phyloP scores from a whole-genome alignment of 1,140 invertebrate species.

The Dufourea novaeangliae region DNA sequence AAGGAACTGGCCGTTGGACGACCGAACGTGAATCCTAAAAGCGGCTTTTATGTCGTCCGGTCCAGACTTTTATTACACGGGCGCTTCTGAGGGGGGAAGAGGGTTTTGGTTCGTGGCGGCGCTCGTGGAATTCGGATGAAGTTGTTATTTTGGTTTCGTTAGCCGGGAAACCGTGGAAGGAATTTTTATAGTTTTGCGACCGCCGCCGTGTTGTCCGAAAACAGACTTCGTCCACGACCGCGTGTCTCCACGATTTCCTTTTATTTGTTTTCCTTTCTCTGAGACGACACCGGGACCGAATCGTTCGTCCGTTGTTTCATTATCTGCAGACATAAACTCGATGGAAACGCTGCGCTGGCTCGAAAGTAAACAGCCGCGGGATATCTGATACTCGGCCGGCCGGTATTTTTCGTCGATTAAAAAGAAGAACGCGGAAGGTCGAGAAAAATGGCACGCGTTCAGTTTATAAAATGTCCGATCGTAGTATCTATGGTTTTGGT shows the following conservation, averaged over 20 bases:
- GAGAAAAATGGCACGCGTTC: background rate
- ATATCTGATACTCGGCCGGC: background rate
- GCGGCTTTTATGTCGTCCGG: conserved; percentile 32
- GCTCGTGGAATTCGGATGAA: conserved; percentile 60
- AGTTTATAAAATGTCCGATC: background rate
- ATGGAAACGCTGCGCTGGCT: conserved; percentile 19
- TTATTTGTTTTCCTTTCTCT: conserved; percentile 21
- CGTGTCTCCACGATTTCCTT: background rate
- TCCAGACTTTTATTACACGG: conserved; percentile 36
- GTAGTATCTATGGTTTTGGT: background rate
- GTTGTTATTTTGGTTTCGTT: conserved; percentile 52
- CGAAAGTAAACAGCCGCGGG: conserved; percentile 25
- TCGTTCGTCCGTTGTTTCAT: conserved; percentile 14
- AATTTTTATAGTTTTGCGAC: conserved; percentile 59
- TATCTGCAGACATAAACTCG: conserved; percentile 45
- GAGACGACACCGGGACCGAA: conserved; percentile 9
- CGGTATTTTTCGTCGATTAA: background rate
- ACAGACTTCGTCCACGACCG: background rate
- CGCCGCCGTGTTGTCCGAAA: conserved; percentile 24
- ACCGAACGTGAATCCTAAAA: conserved; percentile 38
- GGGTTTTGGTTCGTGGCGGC: conserved; percentile 15
- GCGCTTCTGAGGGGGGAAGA: background rate
- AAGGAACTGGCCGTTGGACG: background rate
- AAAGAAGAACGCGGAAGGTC: background rate
- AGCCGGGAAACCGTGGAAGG: conserved; percentile 58